A percentile compares a stretch with the other conserved stretches of the same genome.
Evolutionary conservation across 2,113 vertebrate species (phyloP).

Genomic region (Martes martes): DNA sequence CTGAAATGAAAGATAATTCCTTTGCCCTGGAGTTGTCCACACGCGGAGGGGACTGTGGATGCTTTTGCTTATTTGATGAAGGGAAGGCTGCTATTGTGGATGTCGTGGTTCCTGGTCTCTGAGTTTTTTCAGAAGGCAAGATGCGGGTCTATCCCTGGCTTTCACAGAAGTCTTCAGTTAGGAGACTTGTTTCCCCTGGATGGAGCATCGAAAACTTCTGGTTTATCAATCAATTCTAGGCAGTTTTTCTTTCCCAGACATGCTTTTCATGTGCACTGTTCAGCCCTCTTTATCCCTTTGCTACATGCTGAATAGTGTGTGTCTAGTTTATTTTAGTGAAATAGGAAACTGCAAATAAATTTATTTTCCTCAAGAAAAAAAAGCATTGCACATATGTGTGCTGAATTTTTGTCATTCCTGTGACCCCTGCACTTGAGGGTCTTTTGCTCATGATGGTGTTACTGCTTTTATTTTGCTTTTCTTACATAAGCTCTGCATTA

Average conservation of each 20-base stretch:
- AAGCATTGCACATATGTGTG: accelerated
- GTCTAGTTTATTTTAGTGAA: not conserved
- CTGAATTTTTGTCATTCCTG: not conserved
- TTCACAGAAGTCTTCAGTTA: not conserved
- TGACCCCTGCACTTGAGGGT: not conserved
- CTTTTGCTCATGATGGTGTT: not conserved
- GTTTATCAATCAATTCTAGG: not conserved
- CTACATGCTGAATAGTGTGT: not conserved
- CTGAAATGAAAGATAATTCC: not conserved
- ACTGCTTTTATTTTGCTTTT: not conserved
- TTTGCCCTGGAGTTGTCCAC: not conserved
- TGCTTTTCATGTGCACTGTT: not conserved
- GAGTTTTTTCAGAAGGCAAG: not conserved
- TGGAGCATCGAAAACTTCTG: not conserved
- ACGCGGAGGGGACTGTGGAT: not conserved
- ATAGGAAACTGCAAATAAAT: not conserved
- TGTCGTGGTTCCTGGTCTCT: not conserved
- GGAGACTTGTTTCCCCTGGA: not conserved
- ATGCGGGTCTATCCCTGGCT: not conserved
- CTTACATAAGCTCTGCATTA: not conserved
- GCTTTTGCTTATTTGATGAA: not conserved
- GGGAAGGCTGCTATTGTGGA: not conserved
- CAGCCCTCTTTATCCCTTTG: not conserved
- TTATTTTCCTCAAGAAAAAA: not conserved
- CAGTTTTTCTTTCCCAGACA: not conserved